phyloP scores from a whole-genome alignment of 1,140 invertebrate genomes.

The Marisa cornuarietis region DNA sequence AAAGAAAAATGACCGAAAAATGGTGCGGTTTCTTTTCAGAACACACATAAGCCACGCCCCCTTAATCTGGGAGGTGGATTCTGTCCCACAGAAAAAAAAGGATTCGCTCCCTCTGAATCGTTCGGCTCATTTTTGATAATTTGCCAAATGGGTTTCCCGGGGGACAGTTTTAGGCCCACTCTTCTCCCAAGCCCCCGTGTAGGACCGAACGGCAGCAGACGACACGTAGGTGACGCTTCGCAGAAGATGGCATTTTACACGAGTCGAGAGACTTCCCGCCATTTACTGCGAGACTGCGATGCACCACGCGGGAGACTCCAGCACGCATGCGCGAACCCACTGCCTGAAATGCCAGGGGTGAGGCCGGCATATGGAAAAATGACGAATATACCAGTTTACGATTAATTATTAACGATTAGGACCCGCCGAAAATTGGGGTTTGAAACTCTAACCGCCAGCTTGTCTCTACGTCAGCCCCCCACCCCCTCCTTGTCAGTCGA shows the following conservation, averaged over 20 bases:
- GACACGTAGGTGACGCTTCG: conserved; percentile 7
- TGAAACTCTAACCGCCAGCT: conserved; percentile 9
- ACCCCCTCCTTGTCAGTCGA: not conserved
- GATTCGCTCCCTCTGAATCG: no score
- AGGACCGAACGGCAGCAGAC: conserved; percentile 5
- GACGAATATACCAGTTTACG: conserved; percentile 33
- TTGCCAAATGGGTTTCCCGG: conserved; percentile 20
- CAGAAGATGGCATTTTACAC: conserved; percentile 21
- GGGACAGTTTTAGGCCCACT: conserved; percentile 15
- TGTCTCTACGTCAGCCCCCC: not conserved
- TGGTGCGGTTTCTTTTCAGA: no score
- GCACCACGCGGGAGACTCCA: conserved; percentile 6
- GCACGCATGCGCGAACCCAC: not conserved
- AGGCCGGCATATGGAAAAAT: conserved; percentile 31
- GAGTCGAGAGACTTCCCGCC: conserved; percentile 17
- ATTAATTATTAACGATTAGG: conserved; percentile 39
- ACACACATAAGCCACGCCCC: not conserved
- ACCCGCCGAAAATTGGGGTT: conserved; percentile 27
- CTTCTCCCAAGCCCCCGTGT: not conserved
- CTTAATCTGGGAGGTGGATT: not conserved
- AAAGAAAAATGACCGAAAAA: no score
- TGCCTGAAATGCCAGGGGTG: conserved; percentile 27
- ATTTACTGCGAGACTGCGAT: conserved; percentile 16
- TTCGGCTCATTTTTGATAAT: conserved; percentile 19
- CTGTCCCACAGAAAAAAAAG: no score